These are phyloP conservation scores for Danaus plexippus DNA, from an alignment of 1,140 invertebrate species.

Conservation along the genomic window DNA sequence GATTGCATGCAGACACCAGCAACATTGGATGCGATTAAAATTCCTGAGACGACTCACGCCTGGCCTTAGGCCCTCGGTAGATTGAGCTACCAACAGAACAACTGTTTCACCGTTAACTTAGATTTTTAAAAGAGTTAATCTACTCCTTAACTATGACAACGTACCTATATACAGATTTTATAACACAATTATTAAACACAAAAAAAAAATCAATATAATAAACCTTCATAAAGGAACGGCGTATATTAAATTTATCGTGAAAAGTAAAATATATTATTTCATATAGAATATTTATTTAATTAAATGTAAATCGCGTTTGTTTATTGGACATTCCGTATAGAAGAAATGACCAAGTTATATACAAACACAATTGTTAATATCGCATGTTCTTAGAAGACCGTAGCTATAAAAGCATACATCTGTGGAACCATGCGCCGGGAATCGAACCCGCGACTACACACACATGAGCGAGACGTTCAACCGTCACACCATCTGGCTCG, in stretches of 20 bases:
- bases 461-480: background rate
- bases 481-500: constrained; percentile 18
- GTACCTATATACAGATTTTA: no score
- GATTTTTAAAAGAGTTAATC: no score
- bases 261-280: background rate
- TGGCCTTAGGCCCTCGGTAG: constrained; percentile 19
- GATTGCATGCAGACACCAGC: constrained; percentile 36
- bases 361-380: constrained; percentile 42
- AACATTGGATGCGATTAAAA: constrained; percentile 64
- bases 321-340: constrained; percentile 29
- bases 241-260: background rate
- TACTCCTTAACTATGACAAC: no score
- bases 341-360: constrained; percentile 23
- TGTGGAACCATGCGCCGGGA: constrained; percentile 61
- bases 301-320: constrained; percentile 43
- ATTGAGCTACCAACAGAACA: background rate
- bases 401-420: constrained; percentile 47
- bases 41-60: constrained; percentile 60
- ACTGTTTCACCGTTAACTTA: no score
- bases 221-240: background rate
- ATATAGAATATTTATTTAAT: constrained; percentile 9
- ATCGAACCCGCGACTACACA: constrained; percentile 32
- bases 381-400: constrained; percentile 67
- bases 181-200: background rate
- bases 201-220: background rate